Base-by-base conservation (phyloP, 2,113 vertebrate species). In the Pluvianellus socialis region DNA sequence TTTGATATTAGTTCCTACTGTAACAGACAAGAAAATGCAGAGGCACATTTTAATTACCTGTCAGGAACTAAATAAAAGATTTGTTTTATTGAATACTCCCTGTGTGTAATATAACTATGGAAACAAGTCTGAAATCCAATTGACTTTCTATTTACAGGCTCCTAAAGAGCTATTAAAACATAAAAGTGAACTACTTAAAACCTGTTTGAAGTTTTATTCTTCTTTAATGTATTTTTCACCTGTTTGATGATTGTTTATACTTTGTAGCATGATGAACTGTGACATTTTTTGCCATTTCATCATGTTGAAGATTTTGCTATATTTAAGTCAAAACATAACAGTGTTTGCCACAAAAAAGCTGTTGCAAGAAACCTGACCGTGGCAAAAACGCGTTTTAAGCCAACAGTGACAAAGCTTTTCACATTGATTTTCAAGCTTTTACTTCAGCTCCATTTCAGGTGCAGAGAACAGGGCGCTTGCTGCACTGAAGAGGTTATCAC, bases 31-130 rank as follows among this genome's bases (percentile, higher is more conserved):
- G 96, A 97, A 96, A 88, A 96, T 67, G 93, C 94, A 95, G 96
- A 96, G 93, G 96, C 88, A 95, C 96, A 97, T 97, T 97, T 98
- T 98, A 98, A 98, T 98, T 98, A 98, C 97, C 98, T 98, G 98
- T 97, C 97, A 98, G 97, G 97, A 97, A 98, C 98, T 98, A 98
- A 98, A 98, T 98, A 98, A 98, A 98, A 98, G 94, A 95, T 97
- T 98, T 97, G 94, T 96, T 98, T 98, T 97, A 98, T 97, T 97
- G 94, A 98, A 98, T 98, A 98, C 96, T 98, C 98, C 98, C 97
- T 97, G 95, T 96, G 97, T 91, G 96, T 95, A 76, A 96, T 92
- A 97, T 97, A 97, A 97, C 97, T 98, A 98, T 96, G 98, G 97
- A 98, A 98, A 98, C 96, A 98, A 97, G 94, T 93, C 97, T 97